phyloP scores from a whole-genome alignment of 2,797 vertebrate species.

The Artibeus jamaicensis region DNA sequence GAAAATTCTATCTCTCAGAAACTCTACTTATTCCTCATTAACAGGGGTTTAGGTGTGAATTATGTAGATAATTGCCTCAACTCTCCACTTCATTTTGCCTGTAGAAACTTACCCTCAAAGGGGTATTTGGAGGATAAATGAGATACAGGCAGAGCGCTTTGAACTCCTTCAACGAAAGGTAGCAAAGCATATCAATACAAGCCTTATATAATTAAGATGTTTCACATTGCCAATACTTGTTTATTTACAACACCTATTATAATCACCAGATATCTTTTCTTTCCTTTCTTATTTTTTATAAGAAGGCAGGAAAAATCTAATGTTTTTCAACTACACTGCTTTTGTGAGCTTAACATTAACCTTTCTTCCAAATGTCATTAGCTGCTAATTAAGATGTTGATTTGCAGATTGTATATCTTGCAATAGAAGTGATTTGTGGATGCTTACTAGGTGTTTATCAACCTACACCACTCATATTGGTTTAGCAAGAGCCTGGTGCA shows the following conservation, averaged over 20 bases:
- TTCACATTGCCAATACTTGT: slow-evolving; percentile 58
- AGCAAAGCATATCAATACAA: slow-evolving; percentile 61
- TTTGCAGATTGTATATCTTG: slow-evolving; percentile 81
- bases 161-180: slow-evolving; percentile 54
- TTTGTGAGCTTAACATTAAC: slow-evolving; percentile 77
- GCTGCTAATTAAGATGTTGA: slow-evolving; percentile 85
- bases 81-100: slow-evolving; percentile 44
- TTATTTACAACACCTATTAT: slow-evolving; percentile 54
- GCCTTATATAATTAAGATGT: slow-evolving; percentile 58
- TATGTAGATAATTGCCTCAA: slow-evolving; percentile 44
- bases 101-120: slow-evolving; percentile 50
- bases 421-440: slow-evolving; percentile 79
- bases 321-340: slow-evolving; percentile 67
- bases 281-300: slow-evolving; percentile 35
- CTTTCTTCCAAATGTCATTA: slow-evolving; percentile 83
- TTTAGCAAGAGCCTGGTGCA: slow-evolving; percentile 74
- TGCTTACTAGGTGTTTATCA: slow-evolving; percentile 82
- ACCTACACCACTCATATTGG: slow-evolving; percentile 76
- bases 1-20: background rate
- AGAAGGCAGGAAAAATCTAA: slow-evolving; percentile 48
- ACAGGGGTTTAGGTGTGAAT: slow-evolving; percentile 47
- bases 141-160: slow-evolving; percentile 29
- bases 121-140: slow-evolving; percentile 64
- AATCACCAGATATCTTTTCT: slow-evolving; percentile 31
- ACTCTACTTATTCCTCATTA: background rate